Evolutionary conservation across 2,113 vertebrate species (phyloP).

Genomic region (Macroglossus sobrinus): DNA sequence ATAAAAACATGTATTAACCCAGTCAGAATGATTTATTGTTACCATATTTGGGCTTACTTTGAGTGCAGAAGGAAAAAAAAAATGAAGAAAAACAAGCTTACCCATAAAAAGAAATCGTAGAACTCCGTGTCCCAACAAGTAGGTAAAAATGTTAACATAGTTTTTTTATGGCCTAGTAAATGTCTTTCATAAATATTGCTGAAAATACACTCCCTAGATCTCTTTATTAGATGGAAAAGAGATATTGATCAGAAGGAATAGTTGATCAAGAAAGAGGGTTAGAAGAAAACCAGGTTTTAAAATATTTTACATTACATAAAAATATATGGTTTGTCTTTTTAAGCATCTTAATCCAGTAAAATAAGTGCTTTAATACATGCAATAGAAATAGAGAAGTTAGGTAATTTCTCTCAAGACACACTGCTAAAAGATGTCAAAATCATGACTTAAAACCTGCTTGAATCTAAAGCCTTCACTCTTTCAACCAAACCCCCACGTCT

Average conservation of each 20-base stretch:
- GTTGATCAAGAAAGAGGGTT: background rate
- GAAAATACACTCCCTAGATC: constrained; percentile 47
- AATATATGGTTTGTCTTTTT: background rate
- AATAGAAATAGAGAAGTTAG: background rate
- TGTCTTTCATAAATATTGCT: constrained; percentile 68
- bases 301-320: background rate
- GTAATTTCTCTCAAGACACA: background rate
- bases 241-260: constrained; percentile 53
- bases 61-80: background rate
- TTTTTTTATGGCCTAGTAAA: constrained; percentile 70
- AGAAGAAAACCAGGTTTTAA: background rate
- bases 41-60: constrained; percentile 46
- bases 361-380: constrained; percentile 7
- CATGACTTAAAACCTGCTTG: background rate
- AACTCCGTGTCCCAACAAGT: constrained; percentile 68
- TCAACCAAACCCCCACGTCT: background rate
- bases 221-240: constrained; percentile 62
- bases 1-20: background rate
- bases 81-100: constrained; percentile 64
- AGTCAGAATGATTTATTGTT: constrained; percentile 56
- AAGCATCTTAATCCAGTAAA: background rate
- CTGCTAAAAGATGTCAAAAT: constrained; percentile 12
- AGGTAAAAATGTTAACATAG: constrained; percentile 66
- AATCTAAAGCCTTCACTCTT: background rate
- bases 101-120: constrained; percentile 65